A percentile compares a stretch with the other conserved stretches of the same genome.
Conservation (phyloP, 1,140 invertebrate species). For the Teleopsis dalmanni region DNA sequence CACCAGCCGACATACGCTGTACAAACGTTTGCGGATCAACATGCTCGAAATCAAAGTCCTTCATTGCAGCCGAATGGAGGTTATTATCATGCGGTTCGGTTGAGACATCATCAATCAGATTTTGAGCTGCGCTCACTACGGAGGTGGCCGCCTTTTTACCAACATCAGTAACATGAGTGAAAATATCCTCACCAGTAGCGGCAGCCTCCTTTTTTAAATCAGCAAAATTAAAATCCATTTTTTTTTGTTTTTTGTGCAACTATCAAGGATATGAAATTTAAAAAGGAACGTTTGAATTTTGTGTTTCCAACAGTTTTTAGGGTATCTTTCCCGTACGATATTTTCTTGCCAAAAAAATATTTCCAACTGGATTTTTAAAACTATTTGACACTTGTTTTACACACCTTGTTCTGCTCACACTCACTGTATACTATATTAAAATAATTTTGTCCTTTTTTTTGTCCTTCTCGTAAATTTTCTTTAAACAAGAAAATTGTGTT, state of each 20-base stretch:
- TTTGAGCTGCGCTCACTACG: constrained; percentile 13
- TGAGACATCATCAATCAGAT: constrained; percentile 13
- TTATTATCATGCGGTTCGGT: constrained; percentile 29
- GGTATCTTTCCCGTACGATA: no score
- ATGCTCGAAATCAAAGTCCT: constrained; percentile 32
- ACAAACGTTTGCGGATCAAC: constrained; percentile 30
- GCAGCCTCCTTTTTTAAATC: constrained; percentile 39
- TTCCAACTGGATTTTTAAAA: no score
- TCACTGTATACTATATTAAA: no score
- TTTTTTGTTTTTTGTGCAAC: background rate
- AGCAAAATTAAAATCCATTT: constrained; percentile 37
- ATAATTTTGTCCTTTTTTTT: no score
- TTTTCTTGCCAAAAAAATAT: no score
- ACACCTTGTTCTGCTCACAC: no score
- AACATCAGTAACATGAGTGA: constrained; percentile 14
- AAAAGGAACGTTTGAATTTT: no score
- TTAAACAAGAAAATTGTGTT: background rate
- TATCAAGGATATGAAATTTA: no score
- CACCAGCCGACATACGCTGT: constrained; percentile 32
- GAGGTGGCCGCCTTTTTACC: constrained; percentile 11
- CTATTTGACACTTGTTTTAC: no score
- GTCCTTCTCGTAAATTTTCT: background rate
- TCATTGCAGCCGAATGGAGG: constrained; percentile 36
- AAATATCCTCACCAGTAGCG: constrained; percentile 31
- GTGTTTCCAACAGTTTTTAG: no score